Percentiles rank a stretch among this genome's conserved stretches.
Evolutionary conservation across 2,797 vertebrate species (phyloP).

Genomic region (Lophius americanus): DNA sequence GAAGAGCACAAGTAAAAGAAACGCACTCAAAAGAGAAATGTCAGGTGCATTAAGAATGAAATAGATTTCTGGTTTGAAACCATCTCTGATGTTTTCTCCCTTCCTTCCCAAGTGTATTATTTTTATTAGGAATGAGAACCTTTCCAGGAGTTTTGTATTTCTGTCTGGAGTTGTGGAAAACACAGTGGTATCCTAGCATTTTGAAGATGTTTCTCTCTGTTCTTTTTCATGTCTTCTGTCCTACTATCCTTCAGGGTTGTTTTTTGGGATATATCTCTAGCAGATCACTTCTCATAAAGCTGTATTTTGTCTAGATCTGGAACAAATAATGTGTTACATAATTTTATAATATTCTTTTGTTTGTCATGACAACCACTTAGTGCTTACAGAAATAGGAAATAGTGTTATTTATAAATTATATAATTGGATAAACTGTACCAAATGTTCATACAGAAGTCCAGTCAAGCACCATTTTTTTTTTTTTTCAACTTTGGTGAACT

Average conservation of each 20-base stretch:
- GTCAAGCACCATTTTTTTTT: slow-evolving; percentile 2
- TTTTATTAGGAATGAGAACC: slow-evolving; percentile 47
- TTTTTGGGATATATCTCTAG: slow-evolving; percentile 46
- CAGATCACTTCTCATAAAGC: slow-evolving; percentile 44
- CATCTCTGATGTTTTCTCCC: slow-evolving; percentile 22
- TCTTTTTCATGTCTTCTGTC: slow-evolving; percentile 44
- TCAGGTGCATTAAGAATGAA: slow-evolving; percentile 17
- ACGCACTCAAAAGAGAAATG: slow-evolving; percentile 30
- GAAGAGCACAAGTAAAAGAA: slow-evolving; percentile 15
- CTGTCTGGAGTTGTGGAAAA: slow-evolving; percentile 44
- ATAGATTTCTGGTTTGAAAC: slow-evolving; percentile 26
- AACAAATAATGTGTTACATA: slow-evolving; percentile 26
- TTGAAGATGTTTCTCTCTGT: slow-evolving; percentile 33
- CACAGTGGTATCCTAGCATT: slow-evolving; percentile 58
- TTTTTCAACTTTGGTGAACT: slow-evolving; percentile 12
- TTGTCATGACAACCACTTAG: slow-evolving; percentile 36
- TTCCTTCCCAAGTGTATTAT: slow-evolving; percentile 37
- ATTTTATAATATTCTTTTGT: slow-evolving; percentile 28
- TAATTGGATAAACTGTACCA: slow-evolving; percentile 32
- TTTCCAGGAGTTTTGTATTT: slow-evolving; percentile 43
- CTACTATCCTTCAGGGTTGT: slow-evolving; percentile 41
- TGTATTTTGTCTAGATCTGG: slow-evolving; percentile 47
- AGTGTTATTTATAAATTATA: slow-evolving; percentile 43
- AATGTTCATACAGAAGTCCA: slow-evolving; percentile 24
- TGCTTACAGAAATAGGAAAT: slow-evolving; percentile 18